Evolutionary conservation across 2,797 vertebrate genomes (phyloP), one percentile per base, ranked within the genome.

Genomic region (Chelidonichthys spinosus): DNA sequence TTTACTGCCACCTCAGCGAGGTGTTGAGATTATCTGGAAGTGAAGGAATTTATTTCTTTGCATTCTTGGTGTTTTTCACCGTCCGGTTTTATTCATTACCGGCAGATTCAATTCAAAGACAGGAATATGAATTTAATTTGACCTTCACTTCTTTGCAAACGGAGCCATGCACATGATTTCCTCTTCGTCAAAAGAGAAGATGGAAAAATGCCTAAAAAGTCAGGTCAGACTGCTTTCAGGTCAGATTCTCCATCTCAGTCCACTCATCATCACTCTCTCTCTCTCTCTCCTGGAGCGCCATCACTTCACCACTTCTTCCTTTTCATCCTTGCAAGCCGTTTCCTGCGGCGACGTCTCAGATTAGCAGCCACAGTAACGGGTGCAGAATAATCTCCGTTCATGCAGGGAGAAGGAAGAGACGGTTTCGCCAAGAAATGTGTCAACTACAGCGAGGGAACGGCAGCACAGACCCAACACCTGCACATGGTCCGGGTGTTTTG

Each of bases 351-450:
- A 43, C 63, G 63, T 70, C 67, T 54, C 46, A 82, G 76, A 80
- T 82, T 72, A 83, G 68, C 71, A 71, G 76, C 69, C 69, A 71
- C 72, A 58, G 74, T 50, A 63, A 59, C 70, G 73, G 64, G 13
- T n/a, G 4, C 46, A 63, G 65, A 88, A 84, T 87, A 79, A 90
- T 89, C 85, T 81, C 73, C 46, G 82, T 78, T 78, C 81, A 78
- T 47, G 72, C 35, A 65, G 83, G 69, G 71, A 89, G 82, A 87
- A 72, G 40, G 39, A 72, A 65, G 6, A 63, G 68, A 63, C 61
- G 46, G 50, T 76, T 25, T 25, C 25, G 74, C 59, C 76, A 72
- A 81, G 70, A 81, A 69, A 73, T 75, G 59, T 68, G 59, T 76
- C 79, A 84, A 56, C 55, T 74, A 56, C 66, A 42, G 46, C 11